Percentiles rank a stretch among this genome's conserved stretches.
Conservation (phyloP, 2,888 invertebrate species). For the Eumacrocentrus americanus region DNA sequence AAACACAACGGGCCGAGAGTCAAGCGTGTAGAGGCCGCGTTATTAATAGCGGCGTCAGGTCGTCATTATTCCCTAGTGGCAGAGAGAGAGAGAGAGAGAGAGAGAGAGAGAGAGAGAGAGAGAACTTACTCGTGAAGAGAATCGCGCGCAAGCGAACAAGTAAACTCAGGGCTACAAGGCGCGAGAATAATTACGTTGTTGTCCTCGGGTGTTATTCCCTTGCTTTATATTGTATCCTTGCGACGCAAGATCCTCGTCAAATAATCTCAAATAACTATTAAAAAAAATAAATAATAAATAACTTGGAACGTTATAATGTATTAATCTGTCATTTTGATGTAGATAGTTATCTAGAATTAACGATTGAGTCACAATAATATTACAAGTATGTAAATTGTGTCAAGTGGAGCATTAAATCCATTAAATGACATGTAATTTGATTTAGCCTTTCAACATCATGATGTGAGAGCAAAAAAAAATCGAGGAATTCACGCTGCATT, state of each 20-base stretch:
- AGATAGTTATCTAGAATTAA: conserved; percentile 6
- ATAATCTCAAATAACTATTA: too few species aligned
- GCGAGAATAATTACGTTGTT: conserved; percentile 29
- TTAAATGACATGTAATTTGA: conserved; percentile 22
- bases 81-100: conserved; percentile 17
- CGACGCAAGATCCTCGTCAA: not conserved
- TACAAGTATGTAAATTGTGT: conserved; percentile 21
- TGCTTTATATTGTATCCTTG: not conserved
- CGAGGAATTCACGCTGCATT: conserved; percentile 8
- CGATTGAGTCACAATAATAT: conserved; percentile 2
- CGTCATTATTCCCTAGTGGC: conserved; percentile 38
- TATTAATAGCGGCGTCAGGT: conserved; percentile 42
- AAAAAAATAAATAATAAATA: too few species aligned
- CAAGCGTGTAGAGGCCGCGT: conserved; percentile 30
- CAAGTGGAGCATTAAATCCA: conserved; percentile 22
- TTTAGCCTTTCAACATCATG: conserved; percentile 25
- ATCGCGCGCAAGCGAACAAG: conserved; percentile 33
- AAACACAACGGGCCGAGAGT: conserved; percentile 32
- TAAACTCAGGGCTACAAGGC: conserved; percentile 23
- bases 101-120: conserved; percentile 23
- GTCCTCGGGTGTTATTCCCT: conserved; percentile 17
- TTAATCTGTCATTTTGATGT: not conserved
- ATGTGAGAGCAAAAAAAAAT: conserved; percentile 12
- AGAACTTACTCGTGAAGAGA: conserved; percentile 20
- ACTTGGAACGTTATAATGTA: not conserved